These are phyloP conservation scores for Ophion ventricosus DNA, from an alignment of 2,888 invertebrate genomes.

Conservation along the genomic window DNA sequence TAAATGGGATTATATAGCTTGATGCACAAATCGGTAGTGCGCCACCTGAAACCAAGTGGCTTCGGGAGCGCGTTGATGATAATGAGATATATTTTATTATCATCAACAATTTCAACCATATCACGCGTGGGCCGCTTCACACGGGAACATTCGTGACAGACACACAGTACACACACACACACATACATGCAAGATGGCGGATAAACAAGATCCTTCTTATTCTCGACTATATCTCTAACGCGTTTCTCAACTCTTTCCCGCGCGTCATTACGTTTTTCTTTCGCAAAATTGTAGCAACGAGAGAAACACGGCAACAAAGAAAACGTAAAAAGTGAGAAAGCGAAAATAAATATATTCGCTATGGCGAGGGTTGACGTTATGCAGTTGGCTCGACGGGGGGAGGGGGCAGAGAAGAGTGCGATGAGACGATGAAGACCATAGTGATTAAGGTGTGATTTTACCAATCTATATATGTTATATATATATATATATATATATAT, in stretches of 20 bases:
- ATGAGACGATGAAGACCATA: slow-evolving; percentile 53
- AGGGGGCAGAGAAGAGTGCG: slow-evolving; percentile 3
- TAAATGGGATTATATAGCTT: background rate
- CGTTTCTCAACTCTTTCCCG: slow-evolving; percentile 62
- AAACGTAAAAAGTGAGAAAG: slow-evolving; percentile 41
- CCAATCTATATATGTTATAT: slow-evolving; percentile 55
- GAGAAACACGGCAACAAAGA: slow-evolving; percentile 61
- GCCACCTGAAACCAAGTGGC: too few species aligned
- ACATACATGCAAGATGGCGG: slow-evolving; percentile 8
- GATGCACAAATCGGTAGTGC: background rate
- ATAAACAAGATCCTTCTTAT: slow-evolving; percentile 31
- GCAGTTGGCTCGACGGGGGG: slow-evolving; percentile 27
- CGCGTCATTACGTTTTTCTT: slow-evolving; percentile 72
- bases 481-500: slow-evolving; percentile 60
- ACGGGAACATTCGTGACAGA: background rate
- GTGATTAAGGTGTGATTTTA: slow-evolving; percentile 47
- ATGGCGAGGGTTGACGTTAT: slow-evolving; percentile 46
- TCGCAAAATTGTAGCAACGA: slow-evolving; percentile 57
- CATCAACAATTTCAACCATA: background rate
- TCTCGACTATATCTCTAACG: slow-evolving; percentile 51
- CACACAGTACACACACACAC: background rate
- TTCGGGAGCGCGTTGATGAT: too few species aligned
- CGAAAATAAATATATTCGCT: slow-evolving; percentile 53
- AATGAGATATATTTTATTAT: background rate
- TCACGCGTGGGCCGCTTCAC: background rate